Evolutionary conservation across 1,140 invertebrate species (phyloP).

Genomic region (Leptinotarsa texana): DNA sequence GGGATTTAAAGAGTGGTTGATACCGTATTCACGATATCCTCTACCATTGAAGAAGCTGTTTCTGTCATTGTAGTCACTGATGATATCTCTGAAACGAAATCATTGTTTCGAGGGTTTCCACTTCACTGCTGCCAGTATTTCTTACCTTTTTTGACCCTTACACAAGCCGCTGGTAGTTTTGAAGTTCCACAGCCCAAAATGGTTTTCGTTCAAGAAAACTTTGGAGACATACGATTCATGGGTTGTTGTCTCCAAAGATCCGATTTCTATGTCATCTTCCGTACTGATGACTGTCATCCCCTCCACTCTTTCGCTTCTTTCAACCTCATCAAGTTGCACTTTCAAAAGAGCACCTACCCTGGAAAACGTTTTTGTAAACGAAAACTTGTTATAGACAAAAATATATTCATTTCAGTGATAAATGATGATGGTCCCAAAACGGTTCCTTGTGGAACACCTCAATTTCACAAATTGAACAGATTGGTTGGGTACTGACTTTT

Average conservation of each 20-base stretch:
- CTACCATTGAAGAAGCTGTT: conserved; percentile 37
- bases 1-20: conserved; percentile 58
- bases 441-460: not conserved
- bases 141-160: conserved; percentile 74
- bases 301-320: conserved; percentile 2
- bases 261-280: conserved; percentile 37
- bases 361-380: conserved; percentile 15
- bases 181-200: conserved; percentile 90
- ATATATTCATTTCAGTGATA: no score
- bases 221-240: conserved; percentile 45
- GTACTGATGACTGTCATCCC: not conserved
- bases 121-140: not conserved
- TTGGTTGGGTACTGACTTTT: conserved; percentile 28
- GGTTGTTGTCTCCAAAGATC: conserved; percentile 9
- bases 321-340: conserved; percentile 33
- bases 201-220: conserved; percentile 68
- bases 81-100: conserved; percentile 3
- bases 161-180: conserved; percentile 67
- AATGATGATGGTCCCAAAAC: no score
- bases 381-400: not conserved
- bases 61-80: not conserved
- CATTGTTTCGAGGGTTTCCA: not conserved
- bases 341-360: conserved; percentile 36
- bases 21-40: conserved; percentile 36
- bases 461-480: not conserved